Evolutionary conservation across 1,140 invertebrate genomes (phyloP).

Genomic region (Ladona fulva): DNA sequence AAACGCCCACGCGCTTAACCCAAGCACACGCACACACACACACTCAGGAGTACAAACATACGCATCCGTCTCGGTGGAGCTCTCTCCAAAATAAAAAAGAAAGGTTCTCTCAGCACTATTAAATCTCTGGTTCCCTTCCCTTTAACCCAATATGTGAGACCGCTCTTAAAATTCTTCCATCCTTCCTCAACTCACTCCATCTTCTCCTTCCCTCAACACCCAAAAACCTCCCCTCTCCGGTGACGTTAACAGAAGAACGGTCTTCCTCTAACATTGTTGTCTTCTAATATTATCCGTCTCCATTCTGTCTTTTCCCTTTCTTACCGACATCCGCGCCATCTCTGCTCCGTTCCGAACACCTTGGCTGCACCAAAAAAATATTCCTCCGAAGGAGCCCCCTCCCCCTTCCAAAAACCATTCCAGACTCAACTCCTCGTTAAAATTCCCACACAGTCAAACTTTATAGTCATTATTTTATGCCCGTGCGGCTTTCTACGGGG

Average conservation of each 20-base stretch:
- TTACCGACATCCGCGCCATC: neutral
- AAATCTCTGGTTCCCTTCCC: neutral
- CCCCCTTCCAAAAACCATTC: neutral
- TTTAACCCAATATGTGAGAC: neutral
- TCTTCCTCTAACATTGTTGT: neutral
- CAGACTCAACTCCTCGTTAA: neutral
- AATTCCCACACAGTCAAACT: neutral
- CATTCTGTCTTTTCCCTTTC: neutral
- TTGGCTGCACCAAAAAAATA: neutral
- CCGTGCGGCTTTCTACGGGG: neutral
- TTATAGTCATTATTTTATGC: constrained; percentile 3
- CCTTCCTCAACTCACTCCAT: neutral
- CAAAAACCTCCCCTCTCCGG: neutral
- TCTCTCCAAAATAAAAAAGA: neutral
- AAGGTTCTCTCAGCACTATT: neutral
- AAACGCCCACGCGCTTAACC: neutral
- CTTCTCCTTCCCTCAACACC: neutral
- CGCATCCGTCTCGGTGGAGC: neutral
- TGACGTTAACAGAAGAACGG: neutral
- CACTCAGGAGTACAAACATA: neutral
- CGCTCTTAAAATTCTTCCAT: neutral
- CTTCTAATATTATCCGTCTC: neutral
- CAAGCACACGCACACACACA: neutral
- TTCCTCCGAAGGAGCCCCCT: neutral
- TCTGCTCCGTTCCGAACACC: neutral